These are phyloP conservation scores for Drosophila malerkotliana DNA, from an alignment of 1,140 invertebrate genomes.

Conservation along the genomic window DNA sequence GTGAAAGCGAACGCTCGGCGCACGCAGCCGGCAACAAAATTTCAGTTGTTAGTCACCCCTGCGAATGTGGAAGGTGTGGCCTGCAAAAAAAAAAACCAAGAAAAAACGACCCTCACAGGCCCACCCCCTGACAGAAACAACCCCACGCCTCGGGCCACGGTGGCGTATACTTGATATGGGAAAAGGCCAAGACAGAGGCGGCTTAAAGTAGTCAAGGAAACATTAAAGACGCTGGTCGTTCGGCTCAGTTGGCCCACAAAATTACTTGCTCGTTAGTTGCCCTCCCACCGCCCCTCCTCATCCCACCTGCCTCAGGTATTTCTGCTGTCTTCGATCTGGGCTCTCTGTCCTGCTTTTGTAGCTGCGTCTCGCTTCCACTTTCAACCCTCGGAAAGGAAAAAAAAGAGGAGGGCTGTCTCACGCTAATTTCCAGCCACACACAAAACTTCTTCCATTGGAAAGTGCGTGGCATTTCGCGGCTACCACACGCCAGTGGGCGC, in stretches of 20 bases:
- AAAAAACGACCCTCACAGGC: conserved; percentile 67
- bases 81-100: conserved; percentile 26
- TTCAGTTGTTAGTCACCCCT: conserved; percentile 77
- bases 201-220: conserved; percentile 77
- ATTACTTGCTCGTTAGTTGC: conserved; percentile 78
- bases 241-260: conserved; percentile 71
- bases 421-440: conserved; percentile 64
- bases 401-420: conserved; percentile 33
- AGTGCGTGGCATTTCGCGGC: conserved; percentile 56
- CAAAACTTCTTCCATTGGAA: conserved; percentile 69
- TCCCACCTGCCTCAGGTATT: conserved; percentile 13
- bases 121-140: conserved; percentile 18
- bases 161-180: conserved; percentile 72
- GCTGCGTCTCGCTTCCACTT: conserved; percentile 9
- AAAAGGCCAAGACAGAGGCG: conserved; percentile 48
- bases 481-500: conserved; percentile 57
- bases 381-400: conserved; percentile 17
- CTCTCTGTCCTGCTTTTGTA: neutral
- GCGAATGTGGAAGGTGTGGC: conserved; percentile 78
- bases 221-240: conserved; percentile 41
- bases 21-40: conserved; percentile 39
- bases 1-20: conserved; percentile 68
- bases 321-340: conserved; percentile 5
- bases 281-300: neutral
- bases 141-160: neutral